Base-by-base conservation (phyloP, 2,113 vertebrate species). In the Cyanoderma ruficeps region DNA sequence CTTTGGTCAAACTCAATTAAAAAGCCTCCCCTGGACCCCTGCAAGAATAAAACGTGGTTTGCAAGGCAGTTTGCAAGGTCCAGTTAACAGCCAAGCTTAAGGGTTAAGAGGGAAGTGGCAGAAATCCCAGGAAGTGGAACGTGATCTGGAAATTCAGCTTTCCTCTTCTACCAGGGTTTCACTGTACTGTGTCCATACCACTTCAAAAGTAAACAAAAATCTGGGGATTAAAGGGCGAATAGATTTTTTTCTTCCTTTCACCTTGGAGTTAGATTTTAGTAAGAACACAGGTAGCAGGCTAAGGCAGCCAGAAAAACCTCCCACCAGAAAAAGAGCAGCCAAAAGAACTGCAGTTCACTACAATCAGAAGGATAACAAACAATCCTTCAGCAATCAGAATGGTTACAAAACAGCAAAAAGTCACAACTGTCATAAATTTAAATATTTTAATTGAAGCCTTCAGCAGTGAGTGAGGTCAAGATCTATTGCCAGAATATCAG, bases 1-100 rank as follows among this genome's bases (percentile, higher is more conserved):
- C 72, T 87, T 80, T 31, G 96, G 67, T 97, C 97, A 94, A 98
- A 98, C 69, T 95, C 88, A 23, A 98, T 94, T 61, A 97, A 71
- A 71, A 98, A 96, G 35, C 18, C 4, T 65, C 71, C 96, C 71
- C 75, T 87, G 72, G 94, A 94, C 67, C 95, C 90, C 97, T 98
- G 49, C 49, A 64, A 77, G 67, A 83, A 53, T 39, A 85, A 91
- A 93, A 69, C 70, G 56, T 6, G 60, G 79, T 75, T 25, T 83
- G 64, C 56, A 44, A 83, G 60, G 33, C 74, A 63, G 20, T 22
- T 16, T 63, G 37, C 37, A 53, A 64, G 56, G 82, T 24, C 61
- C 59, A 79, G 41, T 80, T 87, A 94, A 64, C 2, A 2, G 63
- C 59, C 76, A 86, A 90, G 49, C 42, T 11, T 15, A 90, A 90